Evolutionary conservation across 1,140 invertebrate genomes (phyloP).

Genomic region (Bombyx mori): ASM3026992v2 NC_085116.1:10618001-10618500

Average conservation of each 20-base stretch:
- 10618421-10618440: conserved; percentile 25
- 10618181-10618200: conserved; percentile 22
- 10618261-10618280: not conserved
- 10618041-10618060: conserved; percentile 26
- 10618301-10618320: too few relatives aligned
- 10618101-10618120: conserved; percentile 26
- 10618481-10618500: too few relatives aligned
- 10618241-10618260: conserved; percentile 1
- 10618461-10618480: conserved; percentile 50
- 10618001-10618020: conserved; percentile 12
- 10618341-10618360: too few relatives aligned
- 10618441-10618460: conserved; percentile 34
- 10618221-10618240: conserved; percentile 16
- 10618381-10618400: not conserved
- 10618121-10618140: conserved; percentile 16
- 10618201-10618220: conserved; percentile 29
- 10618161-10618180: conserved; percentile 27
- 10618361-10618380: too few relatives aligned
- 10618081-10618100: conserved; percentile 18
- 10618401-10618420: conserved; percentile 20
- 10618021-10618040: conserved; percentile 18
- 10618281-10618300: too few relatives aligned
- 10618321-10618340: too few relatives aligned
- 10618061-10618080: conserved; percentile 30
- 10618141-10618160: conserved; percentile 25